phyloP scores from a whole-genome alignment of 1,140 invertebrate species.

The Schlechtendalia chinensis region DNA sequence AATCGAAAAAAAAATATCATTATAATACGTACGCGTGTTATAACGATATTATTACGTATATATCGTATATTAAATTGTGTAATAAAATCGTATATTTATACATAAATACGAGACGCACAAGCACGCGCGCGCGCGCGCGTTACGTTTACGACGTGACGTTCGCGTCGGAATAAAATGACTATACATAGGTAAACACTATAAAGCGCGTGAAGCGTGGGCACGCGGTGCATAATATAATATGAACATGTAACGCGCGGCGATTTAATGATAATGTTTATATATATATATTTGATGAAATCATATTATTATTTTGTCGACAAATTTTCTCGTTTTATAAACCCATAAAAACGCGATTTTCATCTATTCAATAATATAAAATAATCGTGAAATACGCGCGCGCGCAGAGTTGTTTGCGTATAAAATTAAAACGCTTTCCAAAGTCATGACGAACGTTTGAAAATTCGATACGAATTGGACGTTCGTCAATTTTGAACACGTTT shows the following conservation, averaged over 20 bases:
- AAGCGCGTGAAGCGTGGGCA: not conserved
- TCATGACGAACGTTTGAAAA: too few species aligned
- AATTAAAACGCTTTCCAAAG: not conserved
- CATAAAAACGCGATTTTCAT: constrained; percentile 6
- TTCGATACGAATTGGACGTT: too few species aligned
- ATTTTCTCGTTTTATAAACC: not conserved
- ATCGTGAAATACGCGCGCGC: too few species aligned
- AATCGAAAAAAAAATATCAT: too few species aligned
- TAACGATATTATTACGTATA: not conserved
- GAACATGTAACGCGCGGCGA: not conserved
- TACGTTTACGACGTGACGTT: not conserved
- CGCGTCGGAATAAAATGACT: not conserved
- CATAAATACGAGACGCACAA: not conserved
- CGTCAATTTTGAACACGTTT: too few species aligned
- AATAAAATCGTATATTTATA: too few species aligned
- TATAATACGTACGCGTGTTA: not conserved
- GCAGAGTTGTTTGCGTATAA: too few species aligned
- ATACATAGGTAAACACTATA: not conserved
- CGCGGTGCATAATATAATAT: too few species aligned
- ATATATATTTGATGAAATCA: too few species aligned
- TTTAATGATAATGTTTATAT: too few species aligned
- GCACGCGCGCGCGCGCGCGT: not conserved
- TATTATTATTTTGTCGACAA: not conserved
- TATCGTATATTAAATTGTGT: too few species aligned
- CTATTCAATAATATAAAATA: too few species aligned